phyloP scores from a whole-genome alignment of 2,797 vertebrate genomes.

The Stomatorhinus walkeri region DNA sequence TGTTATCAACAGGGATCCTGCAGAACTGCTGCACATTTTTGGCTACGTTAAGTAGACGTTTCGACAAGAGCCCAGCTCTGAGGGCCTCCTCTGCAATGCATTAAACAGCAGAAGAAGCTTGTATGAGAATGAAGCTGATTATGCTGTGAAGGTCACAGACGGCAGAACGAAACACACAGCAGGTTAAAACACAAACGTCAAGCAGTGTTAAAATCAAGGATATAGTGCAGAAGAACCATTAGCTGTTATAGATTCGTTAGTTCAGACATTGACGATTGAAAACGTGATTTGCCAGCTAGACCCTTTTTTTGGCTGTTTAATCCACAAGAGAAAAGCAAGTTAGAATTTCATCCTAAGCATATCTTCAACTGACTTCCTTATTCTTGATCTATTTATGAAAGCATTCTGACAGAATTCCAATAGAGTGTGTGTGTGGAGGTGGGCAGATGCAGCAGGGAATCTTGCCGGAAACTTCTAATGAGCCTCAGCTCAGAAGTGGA shows the following conservation, averaged over 20 bases:
- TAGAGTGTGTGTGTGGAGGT: not conserved
- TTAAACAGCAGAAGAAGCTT: not conserved
- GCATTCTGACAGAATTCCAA: not conserved
- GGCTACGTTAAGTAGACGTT: not conserved
- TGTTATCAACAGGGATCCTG: not conserved
- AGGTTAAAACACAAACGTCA: not conserved
- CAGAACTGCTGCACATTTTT: not conserved
- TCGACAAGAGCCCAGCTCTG: not conserved
- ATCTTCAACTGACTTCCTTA: not conserved
- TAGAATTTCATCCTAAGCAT: not conserved
- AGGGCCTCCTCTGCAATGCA: not conserved
- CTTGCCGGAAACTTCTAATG: not conserved
- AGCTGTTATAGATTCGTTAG: not conserved
- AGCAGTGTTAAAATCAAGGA: not conserved
- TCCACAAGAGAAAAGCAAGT: not conserved
- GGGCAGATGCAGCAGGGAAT: not conserved
- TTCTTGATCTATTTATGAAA: not conserved
- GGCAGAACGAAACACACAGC: not conserved
- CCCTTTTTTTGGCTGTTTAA: not conserved
- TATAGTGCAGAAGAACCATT: not conserved
- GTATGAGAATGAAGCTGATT: slow-evolving; percentile 3
- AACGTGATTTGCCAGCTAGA: not conserved
- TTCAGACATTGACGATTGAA: not conserved
- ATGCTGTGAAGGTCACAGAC: not conserved
- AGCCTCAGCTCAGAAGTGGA: not conserved